These are phyloP conservation scores for Istiophorus platypterus DNA, from an alignment of 2,113 vertebrate species.

Conservation along the genomic window DNA sequence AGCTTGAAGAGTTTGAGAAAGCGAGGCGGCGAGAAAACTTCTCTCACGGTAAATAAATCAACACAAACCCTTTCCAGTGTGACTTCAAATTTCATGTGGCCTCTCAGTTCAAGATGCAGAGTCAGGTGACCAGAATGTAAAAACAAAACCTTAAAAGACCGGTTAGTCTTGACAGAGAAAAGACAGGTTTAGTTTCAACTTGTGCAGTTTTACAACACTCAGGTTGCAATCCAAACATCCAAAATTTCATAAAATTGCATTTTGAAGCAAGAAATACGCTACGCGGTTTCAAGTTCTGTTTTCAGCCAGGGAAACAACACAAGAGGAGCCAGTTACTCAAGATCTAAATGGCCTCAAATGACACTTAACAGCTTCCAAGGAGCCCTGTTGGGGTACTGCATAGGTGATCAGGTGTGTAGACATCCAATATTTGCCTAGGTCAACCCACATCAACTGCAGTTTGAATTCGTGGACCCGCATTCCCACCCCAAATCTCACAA, in stretches of 20 bases:
- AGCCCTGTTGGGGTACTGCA: slow-evolving; percentile 49
- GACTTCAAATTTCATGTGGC: slow-evolving; percentile 52
- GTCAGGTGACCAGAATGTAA: slow-evolving; percentile 33
- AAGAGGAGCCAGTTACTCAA: slow-evolving; percentile 69
- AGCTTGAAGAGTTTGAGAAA: slow-evolving; percentile 27
- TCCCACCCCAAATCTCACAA: slow-evolving; percentile 10
- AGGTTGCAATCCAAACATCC: slow-evolving; percentile 22
- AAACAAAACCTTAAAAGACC: slow-evolving; percentile 18
- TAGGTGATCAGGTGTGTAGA: slow-evolving; percentile 27
- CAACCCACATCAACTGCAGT: slow-evolving; percentile 28
- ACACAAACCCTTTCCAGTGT: slow-evolving; percentile 74
- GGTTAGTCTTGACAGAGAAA: background rate
- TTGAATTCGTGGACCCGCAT: background rate
- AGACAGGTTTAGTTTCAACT: background rate
- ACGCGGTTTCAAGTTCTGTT: slow-evolving; percentile 51
- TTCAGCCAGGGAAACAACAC: slow-evolving; percentile 40
- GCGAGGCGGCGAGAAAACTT: slow-evolving; percentile 10
- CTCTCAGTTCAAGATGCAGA: slow-evolving; percentile 33
- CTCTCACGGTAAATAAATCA: slow-evolving; percentile 44
- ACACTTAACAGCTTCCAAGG: slow-evolving; percentile 7
- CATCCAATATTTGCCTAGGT: slow-evolving; percentile 2
- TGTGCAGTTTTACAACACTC: slow-evolving; percentile 53
- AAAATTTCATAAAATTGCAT: slow-evolving; percentile 34
- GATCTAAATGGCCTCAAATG: slow-evolving; percentile 51
- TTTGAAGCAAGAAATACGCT: slow-evolving; percentile 19